Conservation (phyloP, 1,140 invertebrate species). For the Bombus vancouverensis region DNA sequence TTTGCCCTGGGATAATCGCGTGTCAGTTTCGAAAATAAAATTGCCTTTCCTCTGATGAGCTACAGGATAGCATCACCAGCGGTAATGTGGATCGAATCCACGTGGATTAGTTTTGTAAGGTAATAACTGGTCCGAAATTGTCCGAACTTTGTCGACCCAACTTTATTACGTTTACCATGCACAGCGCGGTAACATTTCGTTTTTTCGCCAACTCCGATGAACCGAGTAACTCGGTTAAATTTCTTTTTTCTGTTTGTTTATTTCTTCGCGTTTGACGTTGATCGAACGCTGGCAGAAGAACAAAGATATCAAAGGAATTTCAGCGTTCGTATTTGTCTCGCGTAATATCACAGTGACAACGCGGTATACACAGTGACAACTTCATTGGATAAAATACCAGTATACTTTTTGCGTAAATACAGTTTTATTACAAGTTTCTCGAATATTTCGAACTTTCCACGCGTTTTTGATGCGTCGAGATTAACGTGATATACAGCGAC, state of each 20-base stretch:
- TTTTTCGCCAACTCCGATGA: background rate
- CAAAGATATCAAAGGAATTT: background rate
- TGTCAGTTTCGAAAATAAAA: background rate
- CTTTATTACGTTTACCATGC: background rate
- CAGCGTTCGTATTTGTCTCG: background rate
- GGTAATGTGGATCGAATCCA: background rate
- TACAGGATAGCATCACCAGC: too few relatives aligned
- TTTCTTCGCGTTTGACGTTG: background rate
- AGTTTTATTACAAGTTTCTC: background rate
- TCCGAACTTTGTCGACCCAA: background rate
- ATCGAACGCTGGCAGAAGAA: background rate
- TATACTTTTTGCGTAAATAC: background rate
- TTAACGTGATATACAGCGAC: background rate
- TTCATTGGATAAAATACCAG: background rate
- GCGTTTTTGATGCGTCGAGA: fast-evolving
- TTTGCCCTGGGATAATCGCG: conserved; percentile 13
- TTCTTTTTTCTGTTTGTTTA: background rate
- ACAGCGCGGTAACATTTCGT: background rate
- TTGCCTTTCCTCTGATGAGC: background rate
- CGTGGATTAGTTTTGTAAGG: background rate
- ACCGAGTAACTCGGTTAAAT: background rate
- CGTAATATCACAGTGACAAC: too few relatives aligned
- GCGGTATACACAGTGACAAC: too few relatives aligned
- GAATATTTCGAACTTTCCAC: fast-evolving
- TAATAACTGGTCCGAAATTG: background rate